Evolutionary conservation across 2,888 invertebrate species (phyloP), one percentile per base, ranked within the genome.

Genomic region (Ectropis crepuscularia): DNA sequence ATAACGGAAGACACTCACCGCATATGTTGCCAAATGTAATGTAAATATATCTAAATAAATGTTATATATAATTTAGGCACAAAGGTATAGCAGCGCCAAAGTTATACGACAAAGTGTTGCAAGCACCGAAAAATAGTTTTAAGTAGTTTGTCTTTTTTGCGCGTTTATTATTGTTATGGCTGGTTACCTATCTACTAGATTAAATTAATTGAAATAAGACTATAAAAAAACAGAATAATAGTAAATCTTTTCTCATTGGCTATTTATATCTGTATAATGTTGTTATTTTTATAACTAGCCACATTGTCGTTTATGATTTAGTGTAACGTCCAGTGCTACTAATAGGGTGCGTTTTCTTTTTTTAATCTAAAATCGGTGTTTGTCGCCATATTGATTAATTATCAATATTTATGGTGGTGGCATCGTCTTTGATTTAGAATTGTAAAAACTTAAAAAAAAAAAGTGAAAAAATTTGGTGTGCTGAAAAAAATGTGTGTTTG

Each of bases 251-350:
- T 28, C 16, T 28, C 16, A 28, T 2, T 28, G 16, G 16, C 16
- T 28, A 2, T 28, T 28, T 28, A 28, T 2, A 28, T 28, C 16
- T 28, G 16, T 28, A 28, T 28, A 28, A 28, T 28, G 4, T 28
- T 28, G 16, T 28, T 28, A 28, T 28, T 28, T 28, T 28, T 28
- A 28, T 28, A 28, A 28, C 16, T 28, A 28, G 16, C 16, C 16
- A 28, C 4, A 28, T 28, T 28, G 16, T 28, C 16, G 16, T 1
- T 28, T 28, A 28, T 28, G 16, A 28, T 28, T 28, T 11, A 67
- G 74, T 43, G 71, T 69, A 64, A 76, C 78, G 75, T 74, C 78
- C 76, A 80, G 78, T 81, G 84, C 83, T 83, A 82, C 82, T 78
- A 38, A 28, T 9, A 42, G n/a, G 41, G 41, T 51, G 51, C 51